Evolutionary conservation across 1,140 invertebrate species (phyloP).

Genomic region (Drosophila albomicans): DNA sequence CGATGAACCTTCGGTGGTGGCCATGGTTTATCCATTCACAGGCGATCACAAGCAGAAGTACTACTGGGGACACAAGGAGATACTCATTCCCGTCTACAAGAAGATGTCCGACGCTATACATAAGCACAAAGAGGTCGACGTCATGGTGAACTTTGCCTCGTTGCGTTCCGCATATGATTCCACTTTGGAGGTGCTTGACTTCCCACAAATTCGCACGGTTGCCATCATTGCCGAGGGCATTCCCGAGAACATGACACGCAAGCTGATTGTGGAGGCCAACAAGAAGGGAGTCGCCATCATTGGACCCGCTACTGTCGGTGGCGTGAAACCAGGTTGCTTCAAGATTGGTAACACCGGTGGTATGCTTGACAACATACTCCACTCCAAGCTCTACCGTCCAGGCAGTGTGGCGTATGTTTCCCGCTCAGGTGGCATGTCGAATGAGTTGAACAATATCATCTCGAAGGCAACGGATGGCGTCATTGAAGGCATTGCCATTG

Average conservation of each 20-base stretch:
- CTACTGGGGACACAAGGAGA: slow-evolving; percentile 99
- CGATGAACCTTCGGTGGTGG: slow-evolving; percentile 94
- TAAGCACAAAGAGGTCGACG: slow-evolving; percentile 97
- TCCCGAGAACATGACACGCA: slow-evolving; percentile 98
- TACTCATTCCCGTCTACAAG: slow-evolving; percentile 97
- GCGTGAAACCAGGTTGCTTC: slow-evolving; percentile 99
- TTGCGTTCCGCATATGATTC: slow-evolving; percentile 98
- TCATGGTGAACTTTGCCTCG: slow-evolving; percentile 99
- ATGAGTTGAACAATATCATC: slow-evolving; percentile 99
- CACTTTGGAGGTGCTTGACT: slow-evolving; percentile 95
- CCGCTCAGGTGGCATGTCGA: slow-evolving; percentile 99
- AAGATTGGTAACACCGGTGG: slow-evolving; percentile 99
- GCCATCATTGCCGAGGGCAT: slow-evolving; percentile 99
- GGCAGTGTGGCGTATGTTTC: slow-evolving; percentile 99
- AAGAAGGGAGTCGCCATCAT: slow-evolving; percentile 94
- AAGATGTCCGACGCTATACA: slow-evolving; percentile 98
- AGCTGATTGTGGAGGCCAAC: slow-evolving; percentile 94
- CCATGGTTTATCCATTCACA: slow-evolving; percentile 99
- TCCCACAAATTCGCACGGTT: slow-evolving; percentile 97
- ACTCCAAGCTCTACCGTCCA: slow-evolving; percentile 98
- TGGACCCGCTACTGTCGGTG: slow-evolving; percentile 98
- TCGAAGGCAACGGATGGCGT: slow-evolving; percentile 99
- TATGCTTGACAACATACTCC: slow-evolving; percentile 99
- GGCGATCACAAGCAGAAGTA: slow-evolving; percentile 99
- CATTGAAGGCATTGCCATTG: slow-evolving; percentile 99